Conservation (phyloP, 2,113 vertebrate species). For the Tragelaphus strepsiceros region DNA sequence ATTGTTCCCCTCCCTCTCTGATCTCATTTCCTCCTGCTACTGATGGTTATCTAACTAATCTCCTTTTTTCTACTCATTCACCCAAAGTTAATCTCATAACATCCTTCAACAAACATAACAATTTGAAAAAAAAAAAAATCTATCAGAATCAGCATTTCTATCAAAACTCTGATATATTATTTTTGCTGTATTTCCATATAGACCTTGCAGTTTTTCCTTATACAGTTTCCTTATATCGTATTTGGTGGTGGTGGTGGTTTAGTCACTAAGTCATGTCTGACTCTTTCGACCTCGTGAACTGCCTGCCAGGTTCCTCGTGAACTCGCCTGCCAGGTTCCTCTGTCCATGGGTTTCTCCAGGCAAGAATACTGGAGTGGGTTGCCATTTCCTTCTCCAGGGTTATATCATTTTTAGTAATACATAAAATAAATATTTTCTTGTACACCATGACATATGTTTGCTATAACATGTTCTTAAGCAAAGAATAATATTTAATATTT, state of each 20-base stretch:
- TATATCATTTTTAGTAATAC: neutral
- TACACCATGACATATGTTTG: neutral
- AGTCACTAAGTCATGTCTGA: neutral
- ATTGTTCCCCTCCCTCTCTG: neutral
- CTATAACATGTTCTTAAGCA: neutral
- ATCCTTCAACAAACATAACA: neutral
- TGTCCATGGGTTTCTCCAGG: neutral
- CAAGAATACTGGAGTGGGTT: neutral
- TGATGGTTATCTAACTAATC: neutral
- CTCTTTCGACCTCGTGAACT: neutral
- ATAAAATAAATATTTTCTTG: neutral
- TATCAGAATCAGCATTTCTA: neutral
- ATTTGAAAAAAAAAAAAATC: neutral
- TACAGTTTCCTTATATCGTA: neutral
- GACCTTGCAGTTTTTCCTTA: neutral
- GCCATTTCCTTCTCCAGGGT: neutral
- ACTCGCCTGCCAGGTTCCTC: neutral
- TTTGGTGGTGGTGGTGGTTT: neutral
- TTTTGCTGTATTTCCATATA: neutral
- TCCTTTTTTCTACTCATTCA: neutral
- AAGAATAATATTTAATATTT: neutral
- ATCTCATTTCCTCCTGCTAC: neutral
- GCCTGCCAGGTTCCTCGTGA: neutral
- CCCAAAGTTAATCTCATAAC: neutral
- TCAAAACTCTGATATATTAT: neutral